Evolutionary conservation across 2,797 vertebrate genomes (phyloP).

Genomic region (Phalloptychus januarius): DNA sequence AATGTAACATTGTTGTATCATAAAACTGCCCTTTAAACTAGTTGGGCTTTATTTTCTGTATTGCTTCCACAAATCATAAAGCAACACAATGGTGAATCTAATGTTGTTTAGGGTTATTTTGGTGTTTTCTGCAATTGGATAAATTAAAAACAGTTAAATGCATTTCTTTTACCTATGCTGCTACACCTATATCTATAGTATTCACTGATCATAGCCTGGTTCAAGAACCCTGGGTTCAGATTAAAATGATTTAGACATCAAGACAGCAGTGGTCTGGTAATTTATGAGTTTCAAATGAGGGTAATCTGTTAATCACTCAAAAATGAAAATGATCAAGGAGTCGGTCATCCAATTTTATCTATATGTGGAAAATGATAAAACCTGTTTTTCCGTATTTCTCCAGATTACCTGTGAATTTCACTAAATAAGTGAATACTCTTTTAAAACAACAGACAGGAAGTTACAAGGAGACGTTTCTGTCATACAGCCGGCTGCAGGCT

Average conservation of each 20-base stretch:
- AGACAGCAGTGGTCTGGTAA: too few relatives aligned
- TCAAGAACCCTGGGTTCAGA: neutral
- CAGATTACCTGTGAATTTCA: neutral
- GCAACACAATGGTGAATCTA: neutral
- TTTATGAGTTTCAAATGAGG: neutral
- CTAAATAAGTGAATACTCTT: neutral
- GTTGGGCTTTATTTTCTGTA: neutral
- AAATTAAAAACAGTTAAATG: neutral
- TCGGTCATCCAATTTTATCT: too few relatives aligned
- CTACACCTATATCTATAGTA: neutral
- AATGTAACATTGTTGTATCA: too few relatives aligned
- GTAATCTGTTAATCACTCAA: neutral
- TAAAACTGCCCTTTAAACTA: neutral
- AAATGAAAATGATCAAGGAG: neutral
- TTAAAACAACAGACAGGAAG: neutral
- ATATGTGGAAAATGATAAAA: neutral
- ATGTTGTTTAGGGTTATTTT: neutral
- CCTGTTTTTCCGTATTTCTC: neutral
- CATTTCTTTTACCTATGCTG: neutral
- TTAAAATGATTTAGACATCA: neutral
- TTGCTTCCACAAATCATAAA: neutral
- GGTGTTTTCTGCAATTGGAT: neutral
- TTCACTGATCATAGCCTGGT: neutral
- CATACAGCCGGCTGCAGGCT: neutral
- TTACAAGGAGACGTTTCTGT: neutral